Base-by-base conservation (phyloP, 2,888 invertebrate genomes). In the Campopleginae sp. region DNA sequence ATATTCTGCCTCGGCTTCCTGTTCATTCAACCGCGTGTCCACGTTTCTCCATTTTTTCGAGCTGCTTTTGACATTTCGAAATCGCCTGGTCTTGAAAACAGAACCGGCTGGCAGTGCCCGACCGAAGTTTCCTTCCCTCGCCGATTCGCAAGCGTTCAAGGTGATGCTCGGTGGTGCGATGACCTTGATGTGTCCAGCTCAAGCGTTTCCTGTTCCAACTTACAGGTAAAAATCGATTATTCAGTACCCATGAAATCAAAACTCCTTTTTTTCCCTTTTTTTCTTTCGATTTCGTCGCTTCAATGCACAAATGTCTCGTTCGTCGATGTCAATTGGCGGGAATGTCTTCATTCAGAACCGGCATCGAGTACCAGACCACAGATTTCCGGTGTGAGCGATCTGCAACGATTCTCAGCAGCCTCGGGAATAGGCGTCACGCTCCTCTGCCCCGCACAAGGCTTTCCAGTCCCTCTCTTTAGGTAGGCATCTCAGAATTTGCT, bases 111-210 rank as follows among this genome's bases (percentile, higher is more conserved):
- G 95, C 86, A 95, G 95, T 90, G 95, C 95, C 58, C 94, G 95
- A 81, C 96, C 96, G 75, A 96, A 95, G 94, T 95, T 96, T 89
- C 95, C 95, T 86, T 94, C 96, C 89, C 94, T 95, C 87, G 94
- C 93, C 80, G 93, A 94, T 84, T 94, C 91, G 51, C 94, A 94
- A 87, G 90, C 92, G 33, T 94, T 94, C 89, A 92, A 92, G 90
- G 91, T 93, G 85, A 87, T 86, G 82, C 91, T 93, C 84, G 89
- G 91, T 90, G 93, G 93, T 85, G 93, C 93, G 88, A 92, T 94
- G 91, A 94, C 94, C 80, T 88, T 95, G 84, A 92, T 95, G 86
- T 95, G 95, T 91, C 95, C 95, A 83, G 95, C 94, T 66, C 95
- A 95, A 93, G 95, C 94, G 89, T 95, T 94, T 89, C 95, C 95